Base-by-base conservation (phyloP, 1,140 invertebrate genomes). In the Meteorus sp. region DNA sequence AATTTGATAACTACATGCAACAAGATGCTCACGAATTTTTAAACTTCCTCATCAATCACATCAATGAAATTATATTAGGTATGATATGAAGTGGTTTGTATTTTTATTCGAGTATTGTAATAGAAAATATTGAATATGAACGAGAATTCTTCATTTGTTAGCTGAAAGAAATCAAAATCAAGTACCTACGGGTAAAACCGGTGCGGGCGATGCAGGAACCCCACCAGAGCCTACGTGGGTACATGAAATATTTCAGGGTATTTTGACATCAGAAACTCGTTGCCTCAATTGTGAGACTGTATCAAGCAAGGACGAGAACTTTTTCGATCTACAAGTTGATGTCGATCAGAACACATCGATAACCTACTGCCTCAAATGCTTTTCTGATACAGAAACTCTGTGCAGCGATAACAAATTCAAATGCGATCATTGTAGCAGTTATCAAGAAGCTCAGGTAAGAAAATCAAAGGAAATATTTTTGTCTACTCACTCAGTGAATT, bases 21-120 rank as follows among this genome's bases (percentile, higher is more conserved):
- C 97, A 99, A 84, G 97, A 99, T 89, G 97, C 97, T 43, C 97
- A 99, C 78, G 97, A 99, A 81, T 99, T 99, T 84, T 85, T 99
- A 44, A 99, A 99, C 79, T 99, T 98, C 80, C 84, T 99, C 44
- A 93, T 99, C 47, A 99, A 99, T 82, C 92, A 93, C 75, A 94
- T 95, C 71, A 94, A 93, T 82, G 92, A 94, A 84, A 93, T 93
- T 63, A 92, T 99, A 67, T 79, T 94, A 76, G 90, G 91, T 90
- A 83, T 87, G 82, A n/a, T n/a, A n/a, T 80, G 56, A 2, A 60
- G 35, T 23, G 33, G 23, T n/a, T 13, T 50, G 55, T 50, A 23
- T n/a, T 52, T 56, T 15, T 57, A 1, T 3, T 31, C 48, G 7
- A 9, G 22, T 50, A 56, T 60, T 39, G 13, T 19, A 20, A 47